A percentile compares a stretch with the other conserved stretches of the same genome.
These are phyloP conservation scores for Cyclophora punctaria DNA, from an alignment of 2,888 invertebrate genomes.

Conservation along the genomic window DNA sequence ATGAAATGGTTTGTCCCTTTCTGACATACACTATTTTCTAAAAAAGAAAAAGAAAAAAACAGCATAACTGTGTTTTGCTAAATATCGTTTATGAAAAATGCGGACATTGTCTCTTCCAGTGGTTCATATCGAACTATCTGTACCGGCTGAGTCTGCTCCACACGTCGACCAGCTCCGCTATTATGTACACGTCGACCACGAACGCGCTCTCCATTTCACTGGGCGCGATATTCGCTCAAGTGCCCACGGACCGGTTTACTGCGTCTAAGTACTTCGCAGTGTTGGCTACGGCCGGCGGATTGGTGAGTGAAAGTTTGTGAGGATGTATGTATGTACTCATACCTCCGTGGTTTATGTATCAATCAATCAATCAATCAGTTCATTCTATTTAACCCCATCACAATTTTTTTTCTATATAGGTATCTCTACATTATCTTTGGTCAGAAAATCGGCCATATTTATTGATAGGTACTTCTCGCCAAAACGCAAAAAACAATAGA, in stretches of 20 bases:
- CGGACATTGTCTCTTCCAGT: conserved; percentile 75
- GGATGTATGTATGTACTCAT: no score
- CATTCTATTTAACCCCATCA: no score
- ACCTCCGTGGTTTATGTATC: no score
- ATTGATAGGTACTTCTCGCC: no score
- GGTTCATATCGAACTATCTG: conserved; percentile 95
- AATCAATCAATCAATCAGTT: no score
- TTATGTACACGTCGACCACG: conserved; percentile 90
- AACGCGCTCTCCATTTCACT: conserved; percentile 91
- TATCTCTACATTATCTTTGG: no score
- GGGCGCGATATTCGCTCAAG: conserved; percentile 90
- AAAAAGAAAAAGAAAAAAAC: no score
- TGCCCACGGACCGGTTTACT: conserved; percentile 87
- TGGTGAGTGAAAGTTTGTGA: conserved; percentile 61
- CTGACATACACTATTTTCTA: no score
- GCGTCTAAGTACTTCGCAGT: conserved; percentile 90
- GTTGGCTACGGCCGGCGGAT: conserved; percentile 82
- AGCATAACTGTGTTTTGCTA: neutral
- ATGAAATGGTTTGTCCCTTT: no score
- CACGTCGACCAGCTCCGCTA: conserved; percentile 90
- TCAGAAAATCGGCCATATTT: no score
- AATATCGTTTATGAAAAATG: neutral
- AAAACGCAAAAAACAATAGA: no score
- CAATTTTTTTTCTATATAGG: no score
- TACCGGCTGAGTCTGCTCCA: conserved; percentile 91